Conservation (phyloP, 2,797 vertebrate genomes). For the Dipus sagitta region DNA sequence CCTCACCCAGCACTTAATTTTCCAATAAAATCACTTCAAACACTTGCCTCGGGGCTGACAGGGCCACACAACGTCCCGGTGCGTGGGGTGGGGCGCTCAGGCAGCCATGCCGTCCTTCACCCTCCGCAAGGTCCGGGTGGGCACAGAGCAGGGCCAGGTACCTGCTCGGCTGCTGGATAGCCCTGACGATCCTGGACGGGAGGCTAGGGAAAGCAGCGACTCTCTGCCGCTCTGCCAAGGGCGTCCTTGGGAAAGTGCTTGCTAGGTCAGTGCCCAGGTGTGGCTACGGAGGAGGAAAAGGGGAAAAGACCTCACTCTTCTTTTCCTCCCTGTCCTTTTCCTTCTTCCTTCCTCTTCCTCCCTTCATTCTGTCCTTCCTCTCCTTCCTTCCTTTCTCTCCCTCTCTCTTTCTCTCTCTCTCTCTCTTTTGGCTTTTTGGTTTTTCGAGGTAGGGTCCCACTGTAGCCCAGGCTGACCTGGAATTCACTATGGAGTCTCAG, state of each 20-base stretch:
- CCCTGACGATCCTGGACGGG: background rate
- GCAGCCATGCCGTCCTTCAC: constrained; percentile 24
- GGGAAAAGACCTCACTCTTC: background rate
- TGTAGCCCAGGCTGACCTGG: too few species aligned
- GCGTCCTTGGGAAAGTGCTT: constrained; percentile 12
- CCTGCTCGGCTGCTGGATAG: background rate
- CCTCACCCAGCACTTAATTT: background rate
- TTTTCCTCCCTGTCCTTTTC: too few species aligned
- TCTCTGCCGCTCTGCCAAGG: accelerated
- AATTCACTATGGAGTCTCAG: too few species aligned
- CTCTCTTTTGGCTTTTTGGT: too few species aligned
- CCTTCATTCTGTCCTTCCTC: too few species aligned
- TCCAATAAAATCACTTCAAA: constrained; percentile 44
- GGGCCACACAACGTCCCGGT: background rate
- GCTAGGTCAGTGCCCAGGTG: constrained; percentile 26
- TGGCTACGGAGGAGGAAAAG: background rate
- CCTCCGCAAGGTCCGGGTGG: background rate
- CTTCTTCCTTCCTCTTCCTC: too few species aligned
- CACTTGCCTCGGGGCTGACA: background rate
- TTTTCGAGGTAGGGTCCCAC: too few species aligned
- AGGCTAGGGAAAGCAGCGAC: background rate
- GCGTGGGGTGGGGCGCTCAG: constrained; percentile 80
- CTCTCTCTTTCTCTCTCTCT: too few species aligned
- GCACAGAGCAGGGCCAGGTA: background rate
- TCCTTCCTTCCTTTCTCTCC: too few species aligned